These are phyloP conservation scores for Apolygus lucorum DNA, from an alignment of 1,140 invertebrate genomes.

Conservation along the genomic window DNA sequence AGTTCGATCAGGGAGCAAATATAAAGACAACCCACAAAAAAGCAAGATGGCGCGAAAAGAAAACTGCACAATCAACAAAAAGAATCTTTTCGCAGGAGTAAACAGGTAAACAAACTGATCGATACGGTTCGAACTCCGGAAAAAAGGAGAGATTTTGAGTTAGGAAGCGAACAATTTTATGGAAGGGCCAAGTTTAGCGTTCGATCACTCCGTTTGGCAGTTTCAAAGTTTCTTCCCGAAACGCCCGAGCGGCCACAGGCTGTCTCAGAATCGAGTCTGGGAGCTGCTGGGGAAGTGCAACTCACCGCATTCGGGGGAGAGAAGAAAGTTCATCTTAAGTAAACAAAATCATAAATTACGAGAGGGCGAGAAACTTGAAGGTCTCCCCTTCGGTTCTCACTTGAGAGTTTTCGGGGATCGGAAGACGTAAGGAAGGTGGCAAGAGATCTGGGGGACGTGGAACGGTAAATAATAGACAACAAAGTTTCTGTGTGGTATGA, in stretches of 20 bases:
- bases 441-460: no score
- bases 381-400: not conserved
- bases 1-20: no score
- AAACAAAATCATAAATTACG: conserved; percentile 14
- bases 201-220: not conserved
- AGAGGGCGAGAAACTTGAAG: not conserved
- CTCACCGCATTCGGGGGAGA: not conserved
- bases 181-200: not conserved
- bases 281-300: not conserved
- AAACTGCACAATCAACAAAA: not conserved
- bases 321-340: not conserved
- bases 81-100: not conserved
- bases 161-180: not conserved
- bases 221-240: not conserved
- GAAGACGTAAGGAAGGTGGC: no score
- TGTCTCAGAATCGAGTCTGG: not conserved
- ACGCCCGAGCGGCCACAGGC: not conserved
- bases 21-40: no score
- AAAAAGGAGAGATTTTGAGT: not conserved
- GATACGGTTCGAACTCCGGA: no score
- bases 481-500: not conserved
- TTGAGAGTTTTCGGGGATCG: no score
- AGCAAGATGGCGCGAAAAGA: no score
- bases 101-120: not conserved
- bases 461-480: no score